Base-by-base conservation (phyloP, 2,113 vertebrate genomes). In the Cololabis saira region DNA sequence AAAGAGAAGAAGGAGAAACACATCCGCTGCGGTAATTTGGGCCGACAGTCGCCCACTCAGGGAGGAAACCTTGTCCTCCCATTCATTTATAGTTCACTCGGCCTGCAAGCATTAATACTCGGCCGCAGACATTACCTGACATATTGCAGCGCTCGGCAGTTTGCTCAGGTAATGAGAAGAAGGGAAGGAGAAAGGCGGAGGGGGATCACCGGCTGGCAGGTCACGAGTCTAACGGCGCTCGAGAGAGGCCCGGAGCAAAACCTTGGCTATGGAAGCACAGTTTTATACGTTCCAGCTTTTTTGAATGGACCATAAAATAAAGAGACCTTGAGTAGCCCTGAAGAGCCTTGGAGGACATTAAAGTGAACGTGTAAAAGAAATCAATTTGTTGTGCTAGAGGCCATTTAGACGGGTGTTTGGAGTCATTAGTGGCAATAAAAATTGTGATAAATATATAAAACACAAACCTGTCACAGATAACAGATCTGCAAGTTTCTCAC, bases 61-160 rank as follows among this genome's bases (percentile, higher is more conserved):
- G 66, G 59, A 80, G 52, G 73, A 78, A 69, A 60, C 61, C 53
- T 67, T 49, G 56, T 77, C 69, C 67, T 40, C 76, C 43, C 42
- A 78, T 77, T 80, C 57, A 84, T 83, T 84, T 73, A 68, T 53
- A 88, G 72, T 80, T 84, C 76, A 83, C 71, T 70, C 15, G 13
- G 17, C 11, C 45, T 54, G 21, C 50, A 52, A 42, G 12, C 37
- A 51, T 56, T 51, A 30, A 55, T 6, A 40, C 37, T 0, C 24
- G 22, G 44, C 24, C 49, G 47, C 44, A 52, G 56, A 43, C 42
- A 50, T 27, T 27, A 22, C 17, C 69, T 79, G 76, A 82, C 73
- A 84, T 62, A 79, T 56, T 86, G 87, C 85, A 73, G 74, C 2
- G 57, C 49, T 70, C 52, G 71, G 81, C 83, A 81, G 56, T 81